These are phyloP conservation scores for Mixornis gularis DNA, from an alignment of 2,113 vertebrate species.

Conservation along the genomic window DNA sequence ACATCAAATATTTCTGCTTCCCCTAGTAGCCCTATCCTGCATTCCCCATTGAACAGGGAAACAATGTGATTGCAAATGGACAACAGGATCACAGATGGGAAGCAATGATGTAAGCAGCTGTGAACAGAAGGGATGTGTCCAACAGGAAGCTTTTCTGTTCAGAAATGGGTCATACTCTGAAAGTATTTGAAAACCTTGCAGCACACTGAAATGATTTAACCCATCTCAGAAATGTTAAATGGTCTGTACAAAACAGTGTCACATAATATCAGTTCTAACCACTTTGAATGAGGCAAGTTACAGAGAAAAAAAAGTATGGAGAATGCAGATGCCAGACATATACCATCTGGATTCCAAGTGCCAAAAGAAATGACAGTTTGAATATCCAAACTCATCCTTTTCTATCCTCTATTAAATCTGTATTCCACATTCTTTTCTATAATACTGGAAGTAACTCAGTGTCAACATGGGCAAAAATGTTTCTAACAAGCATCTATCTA, in stretches of 20 bases:
- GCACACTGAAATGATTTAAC: not conserved
- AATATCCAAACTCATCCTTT: not conserved
- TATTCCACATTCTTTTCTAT: not conserved
- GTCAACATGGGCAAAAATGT: not conserved
- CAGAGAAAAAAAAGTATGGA: not conserved
- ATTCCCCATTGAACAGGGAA: not conserved
- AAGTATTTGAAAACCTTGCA: not conserved
- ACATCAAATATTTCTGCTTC: not conserved
- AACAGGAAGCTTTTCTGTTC: not conserved
- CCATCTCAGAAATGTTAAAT: not conserved
- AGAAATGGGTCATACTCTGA: not conserved
- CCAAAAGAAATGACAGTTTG: not conserved
- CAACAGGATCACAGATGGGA: not conserved
- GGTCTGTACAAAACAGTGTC: not conserved
- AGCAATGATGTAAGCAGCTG: not conserved
- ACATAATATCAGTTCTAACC: not conserved
- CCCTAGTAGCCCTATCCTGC: not conserved
- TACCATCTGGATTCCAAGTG: not conserved
- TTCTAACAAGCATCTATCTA: not conserved
- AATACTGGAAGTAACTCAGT: not conserved
- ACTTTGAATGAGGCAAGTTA: not conserved
- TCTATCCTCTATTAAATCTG: not conserved
- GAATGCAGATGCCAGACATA: not conserved
- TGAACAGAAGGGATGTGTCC: conserved; percentile 1
- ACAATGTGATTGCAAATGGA: not conserved